Conservation (phyloP, 2,888 invertebrate genomes). For the Hetaerina titia region DNA sequence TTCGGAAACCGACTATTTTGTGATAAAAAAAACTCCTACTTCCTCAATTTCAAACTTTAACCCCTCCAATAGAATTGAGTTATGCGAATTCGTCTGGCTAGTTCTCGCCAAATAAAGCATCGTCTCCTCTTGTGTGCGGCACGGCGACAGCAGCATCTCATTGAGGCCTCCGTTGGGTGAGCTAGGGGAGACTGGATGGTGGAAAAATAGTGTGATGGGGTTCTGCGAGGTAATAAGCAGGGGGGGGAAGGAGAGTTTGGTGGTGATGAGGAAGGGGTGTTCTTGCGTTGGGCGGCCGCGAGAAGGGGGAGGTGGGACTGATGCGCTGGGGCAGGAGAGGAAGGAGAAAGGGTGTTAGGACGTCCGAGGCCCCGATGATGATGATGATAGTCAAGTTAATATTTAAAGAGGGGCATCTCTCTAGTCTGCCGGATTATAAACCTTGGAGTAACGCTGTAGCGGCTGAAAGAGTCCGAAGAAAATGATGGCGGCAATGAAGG, state of each 20-base stretch:
- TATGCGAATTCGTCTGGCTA: too few relatives aligned
- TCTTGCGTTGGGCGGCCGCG: too few relatives aligned
- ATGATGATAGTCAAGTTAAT: conserved; percentile 66
- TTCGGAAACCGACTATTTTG: too few relatives aligned
- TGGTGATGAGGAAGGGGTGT: neutral
- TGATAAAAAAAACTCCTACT: too few relatives aligned
- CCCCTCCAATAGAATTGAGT: too few relatives aligned
- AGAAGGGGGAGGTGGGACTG: neutral
- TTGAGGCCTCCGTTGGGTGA: neutral
- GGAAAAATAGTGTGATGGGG: neutral
- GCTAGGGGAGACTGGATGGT: neutral
- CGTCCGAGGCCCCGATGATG: conserved; percentile 58
- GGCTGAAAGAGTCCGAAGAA: conserved; percentile 54
- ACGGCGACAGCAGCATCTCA: too few relatives aligned
- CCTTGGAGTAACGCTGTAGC: conserved; percentile 51
- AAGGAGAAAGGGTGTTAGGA: neutral
- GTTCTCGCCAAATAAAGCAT: too few relatives aligned
- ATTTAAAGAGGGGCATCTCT: conserved; percentile 62
- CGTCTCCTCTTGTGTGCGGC: too few relatives aligned
- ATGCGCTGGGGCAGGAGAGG: neutral
- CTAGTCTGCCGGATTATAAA: conserved; percentile 65
- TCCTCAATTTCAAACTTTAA: too few relatives aligned
- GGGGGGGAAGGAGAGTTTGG: neutral
- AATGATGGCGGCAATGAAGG: neutral
- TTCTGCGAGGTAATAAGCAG: neutral